Base-by-base conservation (phyloP, 2,888 invertebrate genomes). In the Linnaemya vulpina region DNA sequence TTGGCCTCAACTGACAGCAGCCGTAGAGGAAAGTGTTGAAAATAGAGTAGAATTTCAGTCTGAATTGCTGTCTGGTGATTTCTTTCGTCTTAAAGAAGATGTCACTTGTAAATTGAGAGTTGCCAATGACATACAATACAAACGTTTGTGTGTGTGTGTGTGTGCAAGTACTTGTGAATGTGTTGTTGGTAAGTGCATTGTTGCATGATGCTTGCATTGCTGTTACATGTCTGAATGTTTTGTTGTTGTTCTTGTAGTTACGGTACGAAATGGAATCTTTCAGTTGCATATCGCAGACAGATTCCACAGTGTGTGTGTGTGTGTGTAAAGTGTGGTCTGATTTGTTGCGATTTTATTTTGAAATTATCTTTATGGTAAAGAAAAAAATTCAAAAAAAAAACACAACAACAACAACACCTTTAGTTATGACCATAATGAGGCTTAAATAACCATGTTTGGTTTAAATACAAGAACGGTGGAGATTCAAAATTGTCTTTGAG, bases 51-150 rank as follows among this genome's bases (percentile, higher is more conserved):
- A 74, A 79, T 70, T 75, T 70, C 53, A 38, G 49, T 40, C n/a
- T n/a, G n/a, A n/a, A n/a, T n/a, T 43, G 43, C 67, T 68, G 68
- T 70, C 70, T 60, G 70, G 53, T 80, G 38, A 80, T 11, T 73
- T 78, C 70, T 38, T 70, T 67, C 35, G 35, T 17, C 51, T 75
- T 85, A 85, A 85, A 85, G 85, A 85, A 85, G 85, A 82, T 85
- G 85, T 85, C 85, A 85, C 75, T 75, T 82, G 82, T 82, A 74
- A 81, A 63, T 60, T 83, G 62, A 75, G 58, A 67, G 22, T n/a
- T 58, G 51, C 55, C 68, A 49, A 67, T 75, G 75, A 68, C 68
- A 76, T 67, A 67, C 20, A 67, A 76, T 67, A 38, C 10, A 13
- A 15, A 3, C 3, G 17, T 46, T 15, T 30, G 20, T 13, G 10